Percentiles rank a stretch among this genome's conserved stretches.
Evolutionary conservation across 2,113 vertebrate genomes (phyloP).

Genomic region (Leucopsar rothschildi): DNA sequence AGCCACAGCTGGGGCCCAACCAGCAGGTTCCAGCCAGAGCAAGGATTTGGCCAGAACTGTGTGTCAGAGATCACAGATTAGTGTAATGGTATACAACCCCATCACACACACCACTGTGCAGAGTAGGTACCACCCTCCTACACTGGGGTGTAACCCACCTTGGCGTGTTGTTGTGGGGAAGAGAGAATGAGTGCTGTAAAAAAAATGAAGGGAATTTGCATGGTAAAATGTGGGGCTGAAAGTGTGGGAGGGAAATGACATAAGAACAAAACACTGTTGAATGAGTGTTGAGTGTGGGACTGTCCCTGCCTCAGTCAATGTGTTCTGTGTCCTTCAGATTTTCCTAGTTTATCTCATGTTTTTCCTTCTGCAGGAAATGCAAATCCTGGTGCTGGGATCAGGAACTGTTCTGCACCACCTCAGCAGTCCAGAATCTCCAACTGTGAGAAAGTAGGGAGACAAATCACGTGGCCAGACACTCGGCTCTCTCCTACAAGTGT

Average conservation of each 20-base stretch:
- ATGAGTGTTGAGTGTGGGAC: not conserved
- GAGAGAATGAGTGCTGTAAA: not conserved
- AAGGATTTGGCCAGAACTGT: conserved; percentile 12
- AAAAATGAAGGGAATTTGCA: not conserved
- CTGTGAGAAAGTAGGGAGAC: not conserved
- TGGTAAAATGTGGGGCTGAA: not conserved
- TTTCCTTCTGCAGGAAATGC: conserved; percentile 3
- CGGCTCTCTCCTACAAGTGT: not conserved
- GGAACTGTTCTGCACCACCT: not conserved
- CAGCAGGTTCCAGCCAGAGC: not conserved
- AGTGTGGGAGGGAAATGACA: not conserved
- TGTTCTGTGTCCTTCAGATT: not conserved
- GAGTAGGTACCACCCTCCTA: conserved; percentile 1
- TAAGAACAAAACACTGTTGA: not conserved
- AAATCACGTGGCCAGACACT: not conserved
- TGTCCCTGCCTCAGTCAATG: not conserved
- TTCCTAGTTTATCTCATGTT: not conserved
- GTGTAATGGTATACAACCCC: conserved; percentile 75
- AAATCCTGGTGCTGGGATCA: not conserved
- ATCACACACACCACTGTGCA: conserved; percentile 70
- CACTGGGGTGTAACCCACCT: not conserved
- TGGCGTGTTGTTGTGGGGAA: not conserved
- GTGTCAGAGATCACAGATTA: not conserved
- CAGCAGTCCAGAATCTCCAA: not conserved
- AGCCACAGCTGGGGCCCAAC: not conserved